These are phyloP conservation scores for Hydropsyche tenuis DNA, from an alignment of 1,140 invertebrate species.

Conservation along the genomic window DNA sequence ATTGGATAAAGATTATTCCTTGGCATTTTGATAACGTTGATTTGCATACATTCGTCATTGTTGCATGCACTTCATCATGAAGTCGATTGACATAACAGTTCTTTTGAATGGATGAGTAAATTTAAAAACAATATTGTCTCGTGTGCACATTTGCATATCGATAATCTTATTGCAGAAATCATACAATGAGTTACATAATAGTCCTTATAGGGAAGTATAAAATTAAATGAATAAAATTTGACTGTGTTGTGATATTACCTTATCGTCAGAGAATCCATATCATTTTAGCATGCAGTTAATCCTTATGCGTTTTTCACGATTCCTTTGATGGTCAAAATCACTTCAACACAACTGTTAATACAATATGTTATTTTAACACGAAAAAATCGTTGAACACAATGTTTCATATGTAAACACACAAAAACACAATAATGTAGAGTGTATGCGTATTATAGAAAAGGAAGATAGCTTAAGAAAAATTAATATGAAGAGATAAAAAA, in stretches of 20 bases:
- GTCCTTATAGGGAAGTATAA: neutral
- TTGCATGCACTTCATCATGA: neutral
- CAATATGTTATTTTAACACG: constrained; percentile 1
- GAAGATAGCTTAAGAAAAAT: neutral
- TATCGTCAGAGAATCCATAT: constrained; percentile 25
- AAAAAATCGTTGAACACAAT: constrained; percentile 7
- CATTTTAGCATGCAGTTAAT: constrained; percentile 24
- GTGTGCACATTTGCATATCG: constrained; percentile 21
- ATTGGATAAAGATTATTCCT: too few relatives aligned
- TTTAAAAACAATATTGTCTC: constrained; percentile 13
- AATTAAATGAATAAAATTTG: neutral
- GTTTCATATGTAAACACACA: constrained; percentile 4
- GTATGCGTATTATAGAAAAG: neutral
- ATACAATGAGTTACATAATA: neutral
- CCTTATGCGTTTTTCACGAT: constrained; percentile 26
- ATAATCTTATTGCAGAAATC: constrained; percentile 1
- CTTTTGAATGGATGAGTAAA: constrained; percentile 17
- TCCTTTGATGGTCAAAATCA: neutral
- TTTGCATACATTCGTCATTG: constrained; percentile 11
- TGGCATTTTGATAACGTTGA: neutral
- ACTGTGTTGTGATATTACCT: constrained; percentile 18
- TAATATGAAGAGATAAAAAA: too few relatives aligned
- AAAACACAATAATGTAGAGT: neutral
- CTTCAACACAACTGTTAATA: constrained; percentile 8
- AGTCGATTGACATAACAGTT: constrained; percentile 14